Conservation (phyloP, 2,113 vertebrate genomes). For the Brachyhypopomus gauderio region DNA sequence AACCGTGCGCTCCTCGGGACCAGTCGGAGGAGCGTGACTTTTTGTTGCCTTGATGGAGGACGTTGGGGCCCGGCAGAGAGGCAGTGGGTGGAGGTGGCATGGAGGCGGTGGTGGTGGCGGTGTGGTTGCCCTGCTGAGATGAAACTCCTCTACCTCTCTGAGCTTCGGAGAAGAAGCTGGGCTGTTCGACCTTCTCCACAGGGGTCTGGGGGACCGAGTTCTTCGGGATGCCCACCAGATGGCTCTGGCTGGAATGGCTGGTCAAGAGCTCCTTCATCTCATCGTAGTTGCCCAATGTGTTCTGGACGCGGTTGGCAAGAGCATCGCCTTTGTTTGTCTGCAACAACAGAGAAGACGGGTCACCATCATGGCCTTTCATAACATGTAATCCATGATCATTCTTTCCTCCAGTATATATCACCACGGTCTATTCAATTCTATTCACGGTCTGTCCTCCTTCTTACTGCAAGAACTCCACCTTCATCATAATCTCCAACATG, state of each 20-base stretch:
- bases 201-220: constrained; percentile 81
- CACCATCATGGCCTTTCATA: neutral
- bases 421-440: neutral
- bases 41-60: constrained; percentile 77
- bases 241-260: constrained; percentile 88
- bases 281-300: constrained; percentile 92
- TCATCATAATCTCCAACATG: neutral
- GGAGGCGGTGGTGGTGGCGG: constrained; percentile 58
- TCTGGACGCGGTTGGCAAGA: constrained; percentile 89
- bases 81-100: constrained; percentile 69
- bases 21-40: constrained; percentile 86
- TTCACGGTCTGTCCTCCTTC: neutral
- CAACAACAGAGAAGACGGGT: constrained; percentile 56
- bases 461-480: neutral
- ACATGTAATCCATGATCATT: neutral
- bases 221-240: constrained; percentile 96
- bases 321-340: constrained; percentile 93
- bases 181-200: constrained; percentile 64
- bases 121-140: constrained; percentile 73
- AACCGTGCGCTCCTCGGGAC: constrained; percentile 76
- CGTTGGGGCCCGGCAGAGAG: constrained; percentile 49
- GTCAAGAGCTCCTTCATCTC: constrained; percentile 78
- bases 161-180: constrained; percentile 58
- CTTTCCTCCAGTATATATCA: neutral
- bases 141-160: constrained; percentile 55